These are phyloP conservation scores for Anthopleura xanthogrammica DNA, from an alignment of 92 coral and sea anemone species.

Conservation along the genomic window DNA sequence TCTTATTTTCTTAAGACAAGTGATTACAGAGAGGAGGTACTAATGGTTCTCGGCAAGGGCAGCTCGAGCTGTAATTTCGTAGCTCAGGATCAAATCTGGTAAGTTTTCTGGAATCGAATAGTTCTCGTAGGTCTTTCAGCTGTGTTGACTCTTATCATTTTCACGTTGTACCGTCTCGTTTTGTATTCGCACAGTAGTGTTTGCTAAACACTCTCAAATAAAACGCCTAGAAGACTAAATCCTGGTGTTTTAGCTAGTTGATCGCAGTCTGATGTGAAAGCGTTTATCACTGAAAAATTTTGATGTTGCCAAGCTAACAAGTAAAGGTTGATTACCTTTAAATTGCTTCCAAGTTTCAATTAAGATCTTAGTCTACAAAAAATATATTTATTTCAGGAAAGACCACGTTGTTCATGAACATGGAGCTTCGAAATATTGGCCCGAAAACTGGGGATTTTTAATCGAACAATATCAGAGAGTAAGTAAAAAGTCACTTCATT, in stretches of 20 bases:
- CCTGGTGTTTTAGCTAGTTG: neutral
- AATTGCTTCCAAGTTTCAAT: neutral
- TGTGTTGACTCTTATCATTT: conserved; percentile 22
- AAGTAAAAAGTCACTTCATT: neutral
- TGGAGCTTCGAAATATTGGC: conserved; percentile 88
- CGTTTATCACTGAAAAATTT: neutral
- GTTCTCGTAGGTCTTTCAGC: neutral
- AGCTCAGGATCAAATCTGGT: conserved; percentile 98
- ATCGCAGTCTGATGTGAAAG: neutral
- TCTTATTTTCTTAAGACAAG: neutral
- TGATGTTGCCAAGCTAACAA: neutral
- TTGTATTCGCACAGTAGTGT: conserved; percentile 14
- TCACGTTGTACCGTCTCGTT: neutral
- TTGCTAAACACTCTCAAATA: conserved; percentile 16
- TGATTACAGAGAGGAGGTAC: neutral
- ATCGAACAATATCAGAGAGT: conserved; percentile 89
- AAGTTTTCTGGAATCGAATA: conserved; percentile 23
- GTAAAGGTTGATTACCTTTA: neutral
- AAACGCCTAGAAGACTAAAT: neutral
- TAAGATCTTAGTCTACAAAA: neutral
- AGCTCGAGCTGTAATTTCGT: conserved; percentile 82
- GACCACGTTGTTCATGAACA: conserved; percentile 95
- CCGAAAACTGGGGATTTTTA: conserved; percentile 93
- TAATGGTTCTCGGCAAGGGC: conserved; percentile 89
- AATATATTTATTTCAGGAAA: conserved; percentile 60